phyloP scores from a whole-genome alignment of 2,888 invertebrate species.

The Ptilodon capucinus region DNA sequence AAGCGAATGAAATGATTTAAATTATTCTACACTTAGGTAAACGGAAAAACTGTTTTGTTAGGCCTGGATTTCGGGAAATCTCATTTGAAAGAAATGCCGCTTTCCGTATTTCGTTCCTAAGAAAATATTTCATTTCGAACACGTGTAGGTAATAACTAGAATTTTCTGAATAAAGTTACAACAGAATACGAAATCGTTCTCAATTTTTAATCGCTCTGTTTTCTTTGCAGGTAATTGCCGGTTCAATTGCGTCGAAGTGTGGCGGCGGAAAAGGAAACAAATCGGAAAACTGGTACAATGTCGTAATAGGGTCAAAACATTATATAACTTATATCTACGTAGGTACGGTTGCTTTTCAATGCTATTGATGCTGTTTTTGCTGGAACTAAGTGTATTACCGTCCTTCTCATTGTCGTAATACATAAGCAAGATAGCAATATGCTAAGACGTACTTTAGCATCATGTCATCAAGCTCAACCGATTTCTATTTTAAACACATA shows the following conservation, averaged over 20 bases:
- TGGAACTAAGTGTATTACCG: too few species aligned
- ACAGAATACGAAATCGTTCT: constrained; percentile 19
- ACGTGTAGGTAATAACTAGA: not conserved
- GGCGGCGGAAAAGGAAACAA: constrained; percentile 11
- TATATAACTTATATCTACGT: too few species aligned
- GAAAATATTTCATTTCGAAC: not conserved
- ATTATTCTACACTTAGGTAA: not conserved
- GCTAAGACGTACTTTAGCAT: too few species aligned
- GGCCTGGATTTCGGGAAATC: not conserved
- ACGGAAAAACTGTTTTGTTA: not conserved
- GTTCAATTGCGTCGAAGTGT: constrained; percentile 16
- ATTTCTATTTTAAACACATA: too few species aligned
- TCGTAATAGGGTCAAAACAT: not conserved
- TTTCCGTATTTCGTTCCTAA: not conserved
- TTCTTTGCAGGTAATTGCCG: constrained; percentile 49
- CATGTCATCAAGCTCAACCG: too few species aligned
- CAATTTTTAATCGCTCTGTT: constrained; percentile 34
- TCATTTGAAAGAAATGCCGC: not conserved
- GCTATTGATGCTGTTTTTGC: too few species aligned
- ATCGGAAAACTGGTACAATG: constrained; percentile 19
- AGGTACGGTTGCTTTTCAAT: too few species aligned
- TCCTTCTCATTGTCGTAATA: too few species aligned
- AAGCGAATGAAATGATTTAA: not conserved
- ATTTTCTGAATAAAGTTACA: constrained; percentile 8
- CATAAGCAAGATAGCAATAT: too few species aligned